Evolutionary conservation across 2,797 vertebrate species (phyloP), one percentile per base, ranked within the genome.

Genomic region (Buphagus erythrorhynchus): DNA sequence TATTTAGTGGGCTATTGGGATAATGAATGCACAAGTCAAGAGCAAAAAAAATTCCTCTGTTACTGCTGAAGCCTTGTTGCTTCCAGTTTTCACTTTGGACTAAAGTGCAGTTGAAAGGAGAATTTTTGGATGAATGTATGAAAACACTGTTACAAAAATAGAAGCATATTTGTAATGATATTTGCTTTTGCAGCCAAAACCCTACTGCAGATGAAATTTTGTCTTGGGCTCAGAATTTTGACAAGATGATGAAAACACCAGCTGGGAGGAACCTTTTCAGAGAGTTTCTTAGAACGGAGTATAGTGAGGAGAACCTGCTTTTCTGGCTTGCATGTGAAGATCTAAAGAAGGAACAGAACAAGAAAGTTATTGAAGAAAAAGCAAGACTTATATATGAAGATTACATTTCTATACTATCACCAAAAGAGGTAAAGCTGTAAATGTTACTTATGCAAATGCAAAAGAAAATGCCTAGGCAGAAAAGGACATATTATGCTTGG

Each of bases 301-400:
- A 99, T 96, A 99, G 99, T 21, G 99, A 99, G 96, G 99, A 99
- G 98, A 99, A 99, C 97, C 98, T 99, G 79, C 98, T 99, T 92
- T 99, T 99, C 98, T 99, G 99, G 99, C 98, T 99, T 62, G 98
- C 99, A 63, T 99, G 99, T 83, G 99, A 99, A 95, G 99, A 99
- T 81, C 96, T 99, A 94, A 99, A 99, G 96, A 99, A 99, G 80
- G 99, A 99, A 97, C 99, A 98, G 15, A 98, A 98, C 94, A 98
- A 98, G 85, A 97, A 98, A 28, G 97, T 97, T 46, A 98, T 99
- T 67, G 99, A 99, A 85, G 99, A 99, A 97, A 99, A 99, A 96
- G 98, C 99, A 97, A 98, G 99, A 94, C 99, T 98, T 96, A 99
- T 99, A 96, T 99, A 99, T 15, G 99, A 99, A 96, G 99, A 99